These are phyloP conservation scores for Montipora foliosa DNA, from an alignment of 64 coral and sea anemone genomes.

Conservation along the genomic window DNA sequence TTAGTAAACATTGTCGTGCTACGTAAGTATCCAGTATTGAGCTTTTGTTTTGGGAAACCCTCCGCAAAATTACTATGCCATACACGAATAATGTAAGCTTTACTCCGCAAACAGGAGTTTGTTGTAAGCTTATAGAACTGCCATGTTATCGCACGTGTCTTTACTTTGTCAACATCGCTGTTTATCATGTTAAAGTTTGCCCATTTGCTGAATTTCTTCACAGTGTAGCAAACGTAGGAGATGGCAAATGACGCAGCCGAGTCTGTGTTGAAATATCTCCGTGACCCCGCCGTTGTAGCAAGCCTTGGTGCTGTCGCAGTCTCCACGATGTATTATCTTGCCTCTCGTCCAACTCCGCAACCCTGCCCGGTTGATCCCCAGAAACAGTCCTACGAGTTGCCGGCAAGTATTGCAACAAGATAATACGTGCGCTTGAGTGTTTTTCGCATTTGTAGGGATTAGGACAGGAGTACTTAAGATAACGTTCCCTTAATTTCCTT, in stretches of 20 bases:
- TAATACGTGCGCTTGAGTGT: neutral
- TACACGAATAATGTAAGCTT: too few species aligned
- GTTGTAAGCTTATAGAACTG: too few species aligned
- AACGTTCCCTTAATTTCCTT: too few species aligned
- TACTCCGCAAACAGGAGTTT: too few species aligned
- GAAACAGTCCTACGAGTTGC: slow-evolving; percentile 86
- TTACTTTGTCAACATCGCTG: too few species aligned
- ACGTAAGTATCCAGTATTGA: too few species aligned
- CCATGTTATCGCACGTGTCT: too few species aligned
- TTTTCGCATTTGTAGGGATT: too few species aligned
- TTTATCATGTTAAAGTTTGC: neutral
- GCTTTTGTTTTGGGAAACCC: too few species aligned
- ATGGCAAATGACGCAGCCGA: slow-evolving; percentile 84
- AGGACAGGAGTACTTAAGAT: too few species aligned
- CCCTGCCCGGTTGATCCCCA: slow-evolving; percentile 81
- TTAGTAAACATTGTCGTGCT: too few species aligned
- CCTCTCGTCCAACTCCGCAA: slow-evolving; percentile 70
- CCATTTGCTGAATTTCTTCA: neutral
- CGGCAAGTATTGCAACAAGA: slow-evolving; percentile 48
- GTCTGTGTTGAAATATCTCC: slow-evolving; percentile 74
- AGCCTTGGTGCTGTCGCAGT: slow-evolving; percentile 81
- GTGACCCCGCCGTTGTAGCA: slow-evolving; percentile 76
- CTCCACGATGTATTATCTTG: slow-evolving; percentile 60
- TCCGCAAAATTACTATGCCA: too few species aligned
- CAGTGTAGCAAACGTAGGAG: neutral